Evolutionary conservation across 1,140 invertebrate species (phyloP), one percentile per base, ranked within the genome.

Genomic region (Eriocheir sinensis): DNA sequence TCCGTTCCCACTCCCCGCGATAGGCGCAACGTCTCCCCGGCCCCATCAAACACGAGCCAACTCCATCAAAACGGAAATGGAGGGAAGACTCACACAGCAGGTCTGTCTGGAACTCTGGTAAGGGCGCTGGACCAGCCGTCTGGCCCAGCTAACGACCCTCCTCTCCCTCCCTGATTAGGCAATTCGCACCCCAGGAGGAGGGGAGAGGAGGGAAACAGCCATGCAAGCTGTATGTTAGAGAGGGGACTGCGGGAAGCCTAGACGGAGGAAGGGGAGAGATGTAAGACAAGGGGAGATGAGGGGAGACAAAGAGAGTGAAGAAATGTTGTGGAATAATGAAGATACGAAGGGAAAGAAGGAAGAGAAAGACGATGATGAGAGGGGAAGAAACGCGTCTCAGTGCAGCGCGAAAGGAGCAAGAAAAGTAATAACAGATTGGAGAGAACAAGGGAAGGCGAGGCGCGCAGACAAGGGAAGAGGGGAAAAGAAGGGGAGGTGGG

Each of bases 221-320:
- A 91, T 91, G 89, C 53, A 91, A 91, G 89, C 89, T 91, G 89
- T 79, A 79, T 91, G 89, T 91, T 36, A 91, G 53, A 91, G 89
- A 36, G 89, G 89, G 60, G 60, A 72, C 60, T n/a, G n/a, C 27
- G 60, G 60, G 60, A 72, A 72, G 60, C 60, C 60, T n/a, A 21
- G 60, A 72, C 21, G 60, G 60, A 72, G n/a, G 0, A n/a, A 72
- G 60, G 53, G 53, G 89, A 91, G 81, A 85, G 81, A 36, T 85
- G 81, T 85, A 85, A 38, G 81, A 38, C 34, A 88, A 44, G 38
- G 85, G 85, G 41, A 30, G 89, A 36, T 72, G 72, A 36, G 89
- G 72, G 89, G 89, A 79, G 48, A 79, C 48, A 91, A 53, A n/a
- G 53, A 38, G 72, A 91, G 89, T 44, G 72, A 53, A n/a, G 89